Conservation (phyloP, 1,140 invertebrate species). For the Lethocerus indicus region DNA sequence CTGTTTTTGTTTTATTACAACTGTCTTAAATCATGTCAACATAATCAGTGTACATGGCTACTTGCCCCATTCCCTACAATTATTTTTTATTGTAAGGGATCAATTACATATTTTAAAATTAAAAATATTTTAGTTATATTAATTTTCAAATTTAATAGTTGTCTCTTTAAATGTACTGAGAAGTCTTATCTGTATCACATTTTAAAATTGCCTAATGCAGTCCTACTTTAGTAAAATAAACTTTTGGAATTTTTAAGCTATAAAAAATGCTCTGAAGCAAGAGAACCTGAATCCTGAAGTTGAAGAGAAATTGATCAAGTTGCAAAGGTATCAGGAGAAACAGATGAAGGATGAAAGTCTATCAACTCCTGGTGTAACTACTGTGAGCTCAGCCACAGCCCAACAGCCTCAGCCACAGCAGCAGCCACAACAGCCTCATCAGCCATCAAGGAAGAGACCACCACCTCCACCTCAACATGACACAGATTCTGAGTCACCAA, state of each 20-base stretch:
- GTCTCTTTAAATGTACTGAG: too few relatives aligned
- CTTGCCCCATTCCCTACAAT: too few relatives aligned
- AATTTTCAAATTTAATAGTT: too few relatives aligned
- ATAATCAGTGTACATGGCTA: too few relatives aligned
- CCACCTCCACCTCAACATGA: neutral
- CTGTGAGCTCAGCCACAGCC: conserved; percentile 16
- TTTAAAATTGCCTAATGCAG: neutral
- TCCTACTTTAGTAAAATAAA: too few relatives aligned
- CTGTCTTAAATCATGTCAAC: too few relatives aligned
- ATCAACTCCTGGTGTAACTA: conserved; percentile 14
- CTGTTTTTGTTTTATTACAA: too few relatives aligned
- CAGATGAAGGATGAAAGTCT: conserved; percentile 43
- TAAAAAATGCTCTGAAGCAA: conserved; percentile 65
- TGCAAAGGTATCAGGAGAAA: conserved; percentile 72
- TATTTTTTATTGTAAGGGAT: too few relatives aligned
- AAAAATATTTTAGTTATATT: neutral
- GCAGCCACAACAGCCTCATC: neutral
- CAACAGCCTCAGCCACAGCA: conserved; percentile 13
- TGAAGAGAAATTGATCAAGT: conserved; percentile 74
- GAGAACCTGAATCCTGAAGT: conserved; percentile 84
- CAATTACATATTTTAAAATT: too few relatives aligned
- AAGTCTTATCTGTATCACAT: too few relatives aligned
- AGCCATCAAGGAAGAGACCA: neutral
- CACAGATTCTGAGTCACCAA: conserved; percentile 1
- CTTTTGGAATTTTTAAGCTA: conserved; percentile 34